Conservation (phyloP, 2,797 vertebrate genomes). For the Enteromius mattozi region DNA sequence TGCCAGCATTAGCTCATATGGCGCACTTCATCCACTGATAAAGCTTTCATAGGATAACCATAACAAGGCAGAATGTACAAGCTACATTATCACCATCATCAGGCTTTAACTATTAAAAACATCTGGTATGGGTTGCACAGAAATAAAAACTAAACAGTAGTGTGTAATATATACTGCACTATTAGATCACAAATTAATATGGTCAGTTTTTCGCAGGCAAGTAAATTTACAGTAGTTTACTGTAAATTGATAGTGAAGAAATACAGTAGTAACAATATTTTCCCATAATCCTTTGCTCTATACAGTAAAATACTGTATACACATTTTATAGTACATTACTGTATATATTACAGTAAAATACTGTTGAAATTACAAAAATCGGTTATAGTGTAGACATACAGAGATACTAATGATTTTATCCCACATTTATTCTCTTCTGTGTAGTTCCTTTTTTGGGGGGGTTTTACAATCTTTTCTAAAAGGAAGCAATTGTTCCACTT, state of each 20-base stretch:
- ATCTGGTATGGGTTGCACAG: too few species aligned
- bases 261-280: too few species aligned
- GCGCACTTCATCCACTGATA: background rate
- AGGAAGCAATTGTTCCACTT: slow-evolving; percentile 18
- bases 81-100: background rate
- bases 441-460: background rate
- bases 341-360: too few species aligned
- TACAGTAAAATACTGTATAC: too few species aligned
- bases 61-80: background rate
- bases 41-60: background rate
- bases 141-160: background rate
- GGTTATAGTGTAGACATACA: background rate
- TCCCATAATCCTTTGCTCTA: too few species aligned
- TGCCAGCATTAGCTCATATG: background rate
- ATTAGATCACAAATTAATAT: background rate
- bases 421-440: background rate
- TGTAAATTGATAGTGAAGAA: too few species aligned
- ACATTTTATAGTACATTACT: too few species aligned
- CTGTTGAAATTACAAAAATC: too few species aligned
- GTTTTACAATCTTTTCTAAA: background rate
- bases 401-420: background rate
- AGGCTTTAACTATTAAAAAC: background rate
- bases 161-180: background rate
- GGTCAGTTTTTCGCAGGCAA: too few species aligned
- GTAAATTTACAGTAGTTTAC: too few species aligned